These are phyloP conservation scores for Apotomis capreana DNA, from an alignment of 2,888 invertebrate genomes.

Conservation along the genomic window DNA sequence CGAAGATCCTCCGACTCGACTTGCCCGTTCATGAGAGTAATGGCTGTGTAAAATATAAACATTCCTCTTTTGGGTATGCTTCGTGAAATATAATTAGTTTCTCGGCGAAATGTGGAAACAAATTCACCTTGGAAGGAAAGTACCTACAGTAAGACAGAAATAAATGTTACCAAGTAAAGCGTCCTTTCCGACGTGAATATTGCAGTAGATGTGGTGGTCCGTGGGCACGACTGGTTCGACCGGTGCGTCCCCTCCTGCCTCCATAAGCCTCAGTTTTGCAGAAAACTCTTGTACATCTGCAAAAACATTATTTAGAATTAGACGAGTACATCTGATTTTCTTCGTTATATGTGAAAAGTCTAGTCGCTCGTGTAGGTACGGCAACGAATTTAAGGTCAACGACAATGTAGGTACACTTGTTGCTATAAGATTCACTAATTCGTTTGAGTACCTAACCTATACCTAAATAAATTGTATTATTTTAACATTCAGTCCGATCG, in stretches of 20 bases:
- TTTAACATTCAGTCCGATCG: too few species aligned
- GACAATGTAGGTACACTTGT: too few species aligned
- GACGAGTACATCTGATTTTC: not conserved
- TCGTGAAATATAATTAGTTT: conserved; percentile 37
- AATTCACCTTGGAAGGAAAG: not conserved
- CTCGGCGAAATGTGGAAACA: not conserved
- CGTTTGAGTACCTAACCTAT: too few species aligned
- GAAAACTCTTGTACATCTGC: conserved; percentile 88
- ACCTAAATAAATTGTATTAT: too few species aligned
- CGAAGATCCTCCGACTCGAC: conserved; percentile 50
- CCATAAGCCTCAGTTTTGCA: conserved; percentile 87
- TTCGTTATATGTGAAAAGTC: not conserved
- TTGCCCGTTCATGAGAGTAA: conserved; percentile 61
- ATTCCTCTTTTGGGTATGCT: conserved; percentile 64
- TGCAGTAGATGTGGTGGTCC: conserved; percentile 78
- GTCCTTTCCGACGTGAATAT: conserved; percentile 75
- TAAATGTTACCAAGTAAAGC: conserved; percentile 66
- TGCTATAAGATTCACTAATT: too few species aligned
- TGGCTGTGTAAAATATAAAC: conserved; percentile 59
- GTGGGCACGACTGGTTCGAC: conserved; percentile 68
- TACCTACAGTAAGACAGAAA: not conserved
- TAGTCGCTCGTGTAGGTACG: too few species aligned
- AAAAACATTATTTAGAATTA: conserved; percentile 50
- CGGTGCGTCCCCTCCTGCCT: conserved; percentile 69
- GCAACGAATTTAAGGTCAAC: too few species aligned